Evolutionary conservation across 1,140 invertebrate species (phyloP).

Genomic region (Temnothorax nylanderi): DNA sequence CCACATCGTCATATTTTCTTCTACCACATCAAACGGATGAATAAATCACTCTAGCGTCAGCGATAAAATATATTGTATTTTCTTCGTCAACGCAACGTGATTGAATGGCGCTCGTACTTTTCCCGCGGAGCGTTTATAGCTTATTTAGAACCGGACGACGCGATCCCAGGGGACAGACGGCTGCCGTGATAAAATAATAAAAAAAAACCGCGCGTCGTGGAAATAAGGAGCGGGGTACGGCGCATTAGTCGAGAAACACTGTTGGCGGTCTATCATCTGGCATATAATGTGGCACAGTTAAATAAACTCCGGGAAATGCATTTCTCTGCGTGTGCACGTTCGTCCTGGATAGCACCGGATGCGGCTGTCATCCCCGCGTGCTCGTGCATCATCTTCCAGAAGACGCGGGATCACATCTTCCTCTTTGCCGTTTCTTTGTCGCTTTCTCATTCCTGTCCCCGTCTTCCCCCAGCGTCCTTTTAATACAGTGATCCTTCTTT

Average conservation of each 20-base stretch:
- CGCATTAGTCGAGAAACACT: constrained; percentile 70
- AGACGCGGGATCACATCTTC: constrained; percentile 63
- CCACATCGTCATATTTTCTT: not conserved
- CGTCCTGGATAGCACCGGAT: constrained; percentile 69
- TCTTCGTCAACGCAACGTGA: constrained; percentile 30
- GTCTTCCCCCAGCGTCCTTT: not conserved
- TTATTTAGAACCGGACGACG: constrained; percentile 47
- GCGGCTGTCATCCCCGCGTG: constrained; percentile 73
- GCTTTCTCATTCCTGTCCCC: not conserved
- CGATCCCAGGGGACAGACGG: not conserved
- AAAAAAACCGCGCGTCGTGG: not conserved
- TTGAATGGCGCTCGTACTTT: constrained; percentile 41
- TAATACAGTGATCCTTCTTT: constrained; percentile 36
- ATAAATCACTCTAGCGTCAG: constrained; percentile 34
- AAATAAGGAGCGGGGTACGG: constrained; percentile 39
- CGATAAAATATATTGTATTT: constrained; percentile 52
- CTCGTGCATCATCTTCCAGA: constrained; percentile 75
- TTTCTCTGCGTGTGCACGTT: constrained; percentile 56
- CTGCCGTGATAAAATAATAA: constrained; percentile 21
- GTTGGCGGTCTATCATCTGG: constrained; percentile 70
- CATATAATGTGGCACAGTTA: constrained; percentile 66
- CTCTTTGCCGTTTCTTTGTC: not conserved
- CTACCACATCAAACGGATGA: constrained; percentile 16
- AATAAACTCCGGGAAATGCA: constrained; percentile 75
- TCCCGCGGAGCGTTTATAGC: constrained; percentile 23